Base-by-base conservation (phyloP, 2,113 vertebrate species). In the Phylloscopus trochiloides region DNA sequence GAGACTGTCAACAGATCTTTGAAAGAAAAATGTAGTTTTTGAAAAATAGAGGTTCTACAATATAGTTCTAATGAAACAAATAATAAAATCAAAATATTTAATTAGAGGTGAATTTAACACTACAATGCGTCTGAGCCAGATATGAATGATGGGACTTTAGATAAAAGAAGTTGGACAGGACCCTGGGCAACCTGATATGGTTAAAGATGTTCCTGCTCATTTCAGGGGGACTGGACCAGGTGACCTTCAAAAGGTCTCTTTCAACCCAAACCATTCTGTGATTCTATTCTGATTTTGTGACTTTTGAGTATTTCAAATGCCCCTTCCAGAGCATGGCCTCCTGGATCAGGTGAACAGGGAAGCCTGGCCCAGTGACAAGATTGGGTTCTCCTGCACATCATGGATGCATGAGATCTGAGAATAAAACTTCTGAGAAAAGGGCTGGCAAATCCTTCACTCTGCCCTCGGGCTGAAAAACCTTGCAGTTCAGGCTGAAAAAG, bases 381-480 rank as follows among this genome's bases (percentile, higher is more conserved):
- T 17, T 32, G 59, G 32, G 38, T 20, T 12, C 43, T 59, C 14
- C 57, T 78, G 51, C 57, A 42, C 66, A 34, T 16, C 43, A 9
- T 2, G 20, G 19, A 29, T 22, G 67, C 6, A n/a, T 0, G 0
- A 70, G 20, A 21, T 31, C 32, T 61, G 25, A 52, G 59, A 48
- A 58, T 12, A 40, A 5, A 62, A 25, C 7, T 78, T 62, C 31
- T 10, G 72, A 19, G 63, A 72, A 10, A 20, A 59, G 40, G 54
- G 55, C 14, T 15, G 74, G 38, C 6, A 88, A 79, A 86, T 38
- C 17, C 43, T 88, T 34, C 70, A 38, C 34, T 71, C 38, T 78
- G 47, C 15, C 17, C 17, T 91, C 3, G 1, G 31, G 21, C 13
- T 78, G 74, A n/a, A 13, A 92, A 85, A 67, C 5, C 12, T 34